Conservation (phyloP, 2,888 invertebrate genomes). For the Magallana nippona region DNA sequence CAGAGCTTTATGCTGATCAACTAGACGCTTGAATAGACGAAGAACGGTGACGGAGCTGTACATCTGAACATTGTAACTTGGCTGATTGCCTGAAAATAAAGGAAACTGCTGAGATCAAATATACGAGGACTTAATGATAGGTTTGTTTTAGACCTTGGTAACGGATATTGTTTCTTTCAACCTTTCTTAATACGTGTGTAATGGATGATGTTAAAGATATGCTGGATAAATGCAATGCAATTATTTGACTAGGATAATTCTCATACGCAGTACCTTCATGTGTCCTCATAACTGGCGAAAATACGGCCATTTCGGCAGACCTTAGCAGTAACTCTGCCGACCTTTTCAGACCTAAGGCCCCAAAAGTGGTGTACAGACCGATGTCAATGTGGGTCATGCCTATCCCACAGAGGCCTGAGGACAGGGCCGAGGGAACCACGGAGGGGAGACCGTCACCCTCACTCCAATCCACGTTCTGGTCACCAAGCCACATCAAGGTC, state of each 20-base stretch:
- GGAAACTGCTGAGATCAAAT: not conserved
- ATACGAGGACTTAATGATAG: not conserved
- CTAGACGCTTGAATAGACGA: slow-evolving; percentile 65
- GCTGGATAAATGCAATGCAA: too few relatives aligned
- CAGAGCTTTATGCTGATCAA: slow-evolving; percentile 64
- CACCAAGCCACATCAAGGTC: slow-evolving; percentile 75
- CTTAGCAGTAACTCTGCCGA: slow-evolving; percentile 70
- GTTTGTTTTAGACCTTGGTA: too few relatives aligned
- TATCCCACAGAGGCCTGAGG: slow-evolving; percentile 71
- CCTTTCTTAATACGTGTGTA: too few relatives aligned
- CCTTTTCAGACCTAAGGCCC: slow-evolving; percentile 61
- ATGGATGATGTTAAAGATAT: too few relatives aligned
- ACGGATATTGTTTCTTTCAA: too few relatives aligned
- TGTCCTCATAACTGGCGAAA: slow-evolving; percentile 73
- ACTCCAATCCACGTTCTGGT: slow-evolving; percentile 76
- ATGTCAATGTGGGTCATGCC: slow-evolving; percentile 76
- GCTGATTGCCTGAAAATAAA: slow-evolving; percentile 68
- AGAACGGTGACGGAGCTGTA: slow-evolving; percentile 60
- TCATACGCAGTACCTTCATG: slow-evolving; percentile 69
- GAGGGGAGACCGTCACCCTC: slow-evolving; percentile 72
- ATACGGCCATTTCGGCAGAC: slow-evolving; percentile 74
- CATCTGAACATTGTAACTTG: slow-evolving; percentile 68
- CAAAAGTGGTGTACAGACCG: slow-evolving; percentile 73
- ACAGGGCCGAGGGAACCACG: slow-evolving; percentile 71
- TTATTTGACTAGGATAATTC: too few relatives aligned